Percentiles rank a stretch among this genome's conserved stretches.
Evolutionary conservation across 1,140 invertebrate genomes (phyloP).

Genomic region (Saccostrea echinata): DNA sequence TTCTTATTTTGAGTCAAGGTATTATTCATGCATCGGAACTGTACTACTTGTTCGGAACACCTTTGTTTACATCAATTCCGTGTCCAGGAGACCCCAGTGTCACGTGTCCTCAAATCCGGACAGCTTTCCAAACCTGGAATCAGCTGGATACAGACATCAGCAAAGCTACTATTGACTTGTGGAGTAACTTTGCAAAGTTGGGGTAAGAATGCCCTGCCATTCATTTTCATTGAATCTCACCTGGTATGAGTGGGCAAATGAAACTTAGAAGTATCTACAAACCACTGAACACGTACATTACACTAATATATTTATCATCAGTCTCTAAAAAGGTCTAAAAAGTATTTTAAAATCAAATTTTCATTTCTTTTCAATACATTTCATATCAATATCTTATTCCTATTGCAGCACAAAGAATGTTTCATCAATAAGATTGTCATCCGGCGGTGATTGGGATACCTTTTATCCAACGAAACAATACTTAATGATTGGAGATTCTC

Average conservation of each 20-base stretch:
- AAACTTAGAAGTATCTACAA: no score
- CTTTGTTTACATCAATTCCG: conserved; percentile 44
- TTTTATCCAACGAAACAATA: neutral
- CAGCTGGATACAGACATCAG: conserved; percentile 45
- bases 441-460: neutral
- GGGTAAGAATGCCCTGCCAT: neutral
- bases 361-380: neutral
- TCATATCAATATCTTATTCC: neutral
- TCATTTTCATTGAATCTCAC: neutral
- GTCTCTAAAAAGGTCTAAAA: no score
- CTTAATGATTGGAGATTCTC: neutral
- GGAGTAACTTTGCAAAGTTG: conserved; percentile 55
- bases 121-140: conserved; percentile 54
- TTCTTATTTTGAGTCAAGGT: conserved; percentile 39
- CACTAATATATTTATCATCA: no score
- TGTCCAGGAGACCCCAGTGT: conserved; percentile 48
- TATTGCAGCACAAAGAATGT: neutral
- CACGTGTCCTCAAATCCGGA: conserved; percentile 57
- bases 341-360: neutral
- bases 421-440: neutral
- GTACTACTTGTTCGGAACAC: conserved; percentile 59
- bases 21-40: conserved; percentile 56
- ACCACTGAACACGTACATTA: no score
- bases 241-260: no score
- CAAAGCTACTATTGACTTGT: conserved; percentile 42